phyloP scores from a whole-genome alignment of 2,888 invertebrate genomes.

The Xylota segnis region DNA sequence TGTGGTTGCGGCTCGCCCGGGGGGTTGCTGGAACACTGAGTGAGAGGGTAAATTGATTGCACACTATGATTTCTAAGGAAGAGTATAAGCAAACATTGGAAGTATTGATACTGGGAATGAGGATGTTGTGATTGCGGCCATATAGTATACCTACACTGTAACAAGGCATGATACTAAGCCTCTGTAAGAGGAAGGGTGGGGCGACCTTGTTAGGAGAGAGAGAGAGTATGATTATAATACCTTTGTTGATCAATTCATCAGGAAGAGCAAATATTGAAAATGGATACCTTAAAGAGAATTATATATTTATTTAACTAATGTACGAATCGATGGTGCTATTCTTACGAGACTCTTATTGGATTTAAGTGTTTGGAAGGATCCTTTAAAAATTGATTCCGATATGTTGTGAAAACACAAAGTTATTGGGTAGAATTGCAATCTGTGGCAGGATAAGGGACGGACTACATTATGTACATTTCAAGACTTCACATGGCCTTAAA shows the following conservation, averaged over 20 bases:
- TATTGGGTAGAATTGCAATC: not conserved
- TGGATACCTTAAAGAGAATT: not conserved
- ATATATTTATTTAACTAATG: slow-evolving; percentile 49
- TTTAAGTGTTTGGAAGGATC: too few species aligned
- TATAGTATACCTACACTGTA: not conserved
- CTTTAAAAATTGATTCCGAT: too few species aligned
- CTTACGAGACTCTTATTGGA: not conserved
- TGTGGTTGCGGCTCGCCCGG: not conserved
- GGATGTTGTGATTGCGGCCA: slow-evolving; percentile 32
- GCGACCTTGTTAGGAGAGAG: not conserved
- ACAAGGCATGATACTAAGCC: not conserved
- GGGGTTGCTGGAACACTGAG: not conserved
- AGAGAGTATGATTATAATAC: slow-evolving; percentile 29
- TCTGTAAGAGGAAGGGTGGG: not conserved
- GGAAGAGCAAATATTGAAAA: slow-evolving; percentile 30
- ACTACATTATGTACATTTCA: not conserved
- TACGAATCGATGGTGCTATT: not conserved
- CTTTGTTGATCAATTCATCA: slow-evolving; percentile 41
- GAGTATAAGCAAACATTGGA: slow-evolving; percentile 41
- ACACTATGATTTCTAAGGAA: slow-evolving; percentile 20
- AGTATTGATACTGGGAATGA: slow-evolving; percentile 19
- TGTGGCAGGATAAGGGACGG: not conserved
- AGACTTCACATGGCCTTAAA: not conserved
- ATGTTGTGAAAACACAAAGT: too few species aligned
- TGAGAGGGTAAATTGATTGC: slow-evolving; percentile 32